phyloP scores from a whole-genome alignment of 1,140 invertebrate species.

The Ephestia elutella region DNA sequence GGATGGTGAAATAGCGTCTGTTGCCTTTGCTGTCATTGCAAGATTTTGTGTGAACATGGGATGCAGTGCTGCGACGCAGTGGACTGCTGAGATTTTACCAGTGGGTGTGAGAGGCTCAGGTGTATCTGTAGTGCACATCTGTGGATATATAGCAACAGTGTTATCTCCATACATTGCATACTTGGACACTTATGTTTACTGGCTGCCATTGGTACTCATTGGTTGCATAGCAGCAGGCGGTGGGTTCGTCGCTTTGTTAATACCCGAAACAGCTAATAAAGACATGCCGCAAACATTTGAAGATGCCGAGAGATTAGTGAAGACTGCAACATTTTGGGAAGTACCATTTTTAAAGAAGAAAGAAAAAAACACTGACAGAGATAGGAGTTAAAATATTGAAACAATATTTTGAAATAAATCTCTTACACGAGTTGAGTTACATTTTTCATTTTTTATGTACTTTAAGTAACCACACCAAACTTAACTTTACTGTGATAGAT shows the following conservation, averaged over 20 bases:
- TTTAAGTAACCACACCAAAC: too few species aligned
- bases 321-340: constrained; percentile 7
- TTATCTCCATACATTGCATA: constrained; percentile 56
- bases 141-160: constrained; percentile 61
- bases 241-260: constrained; percentile 77
- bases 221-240: constrained; percentile 80
- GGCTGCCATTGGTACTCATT: constrained; percentile 83
- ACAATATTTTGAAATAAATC: too few species aligned
- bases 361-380: neutral
- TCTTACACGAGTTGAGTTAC: too few species aligned
- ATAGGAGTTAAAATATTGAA: neutral
- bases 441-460: too few species aligned
- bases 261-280: constrained; percentile 85
- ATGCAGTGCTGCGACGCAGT: constrained; percentile 43
- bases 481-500: too few species aligned
- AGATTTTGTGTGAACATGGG: constrained; percentile 54
- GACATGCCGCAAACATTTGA: constrained; percentile 85
- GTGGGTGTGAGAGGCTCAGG: constrained; percentile 80
- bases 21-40: constrained; percentile 47
- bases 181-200: constrained; percentile 46
- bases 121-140: constrained; percentile 76
- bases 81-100: constrained; percentile 68
- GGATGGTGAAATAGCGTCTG: constrained; percentile 36
- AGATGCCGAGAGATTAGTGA: constrained; percentile 78
- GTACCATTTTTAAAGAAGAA: constrained; percentile 5